Conservation (phyloP, 1,140 invertebrate species). For the Drepana arcuata region DNA sequence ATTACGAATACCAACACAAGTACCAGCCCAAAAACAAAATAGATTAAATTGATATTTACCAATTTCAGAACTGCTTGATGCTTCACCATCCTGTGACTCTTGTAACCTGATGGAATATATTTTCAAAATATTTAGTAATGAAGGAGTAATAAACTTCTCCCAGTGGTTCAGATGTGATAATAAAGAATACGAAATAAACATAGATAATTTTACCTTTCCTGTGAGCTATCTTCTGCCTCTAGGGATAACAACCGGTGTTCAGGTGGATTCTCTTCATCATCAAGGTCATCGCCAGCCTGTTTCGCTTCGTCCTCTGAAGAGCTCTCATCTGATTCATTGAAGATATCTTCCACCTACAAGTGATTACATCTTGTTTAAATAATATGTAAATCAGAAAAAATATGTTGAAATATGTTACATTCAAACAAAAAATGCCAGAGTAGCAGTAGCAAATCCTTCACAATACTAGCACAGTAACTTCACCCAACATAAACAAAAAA, state of each 20-base stretch:
- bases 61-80: constrained; percentile 41
- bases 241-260: constrained; percentile 43
- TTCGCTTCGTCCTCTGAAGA: constrained; percentile 67
- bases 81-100: constrained; percentile 27
- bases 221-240: constrained; percentile 39
- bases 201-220: constrained; percentile 28
- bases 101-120: constrained; percentile 38
- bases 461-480: too few relatives aligned
- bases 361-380: too few relatives aligned
- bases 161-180: too few relatives aligned
- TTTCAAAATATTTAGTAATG: too few relatives aligned
- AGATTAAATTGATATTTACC: too few relatives aligned
- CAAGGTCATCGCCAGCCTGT: constrained; percentile 28
- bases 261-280: constrained; percentile 58
- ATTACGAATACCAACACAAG: too few relatives aligned
- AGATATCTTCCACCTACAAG: constrained; percentile 75
- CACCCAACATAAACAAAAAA: too few relatives aligned
- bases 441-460: too few relatives aligned
- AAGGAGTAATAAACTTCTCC: too few relatives aligned
- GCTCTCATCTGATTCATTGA: constrained; percentile 74
- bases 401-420: not conserved
- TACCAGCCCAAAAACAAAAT: too few relatives aligned
- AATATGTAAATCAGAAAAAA: constrained; percentile 1
- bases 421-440: too few relatives aligned
- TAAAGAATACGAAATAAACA: too few relatives aligned